These are phyloP conservation scores for Nibea coibor DNA, from an alignment of 2,113 vertebrate species.

Conservation along the genomic window DNA sequence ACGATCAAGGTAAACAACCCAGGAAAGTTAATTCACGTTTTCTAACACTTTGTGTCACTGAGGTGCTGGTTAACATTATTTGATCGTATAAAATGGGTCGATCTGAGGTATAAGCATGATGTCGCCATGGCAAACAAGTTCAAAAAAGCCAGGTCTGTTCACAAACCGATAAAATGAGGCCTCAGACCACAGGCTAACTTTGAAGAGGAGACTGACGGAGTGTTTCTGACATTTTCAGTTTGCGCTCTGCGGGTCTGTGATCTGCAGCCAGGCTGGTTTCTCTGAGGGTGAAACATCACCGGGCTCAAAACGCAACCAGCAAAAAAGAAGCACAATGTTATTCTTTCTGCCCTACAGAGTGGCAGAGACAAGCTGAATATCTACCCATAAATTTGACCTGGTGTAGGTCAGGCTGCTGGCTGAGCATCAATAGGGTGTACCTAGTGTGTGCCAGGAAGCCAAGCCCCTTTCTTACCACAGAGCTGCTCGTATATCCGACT, in stretches of 20 bases:
- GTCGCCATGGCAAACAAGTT: not conserved
- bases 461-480: conserved; percentile 60
- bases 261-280: conserved; percentile 61
- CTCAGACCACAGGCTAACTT: conserved; percentile 41
- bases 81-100: conserved; percentile 10
- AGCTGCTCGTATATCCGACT: conserved; percentile 62
- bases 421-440: conserved; percentile 62
- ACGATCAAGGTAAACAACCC: conserved; percentile 18
- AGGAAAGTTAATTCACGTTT: not conserved
- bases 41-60: not conserved
- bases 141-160: conserved; percentile 21
- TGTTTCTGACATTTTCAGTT: conserved; percentile 71
- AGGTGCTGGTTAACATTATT: not conserved
- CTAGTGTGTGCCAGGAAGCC: conserved; percentile 61
- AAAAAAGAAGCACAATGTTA: conserved; percentile 48
- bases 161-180: conserved; percentile 34
- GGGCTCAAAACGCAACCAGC: conserved; percentile 18
- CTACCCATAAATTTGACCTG: conserved; percentile 72
- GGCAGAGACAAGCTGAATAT: conserved; percentile 73
- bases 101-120: conserved; percentile 7
- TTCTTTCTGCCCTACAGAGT: conserved; percentile 72
- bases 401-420: conserved; percentile 60
- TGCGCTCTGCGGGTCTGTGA: conserved; percentile 63
- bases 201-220: conserved; percentile 41
- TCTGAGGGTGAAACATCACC: conserved; percentile 60